Percentiles rank a stretch among this genome's conserved stretches.
Conservation (phyloP, 64 coral and sea anemone species). For the Astreopora myriophthalma region DNA sequence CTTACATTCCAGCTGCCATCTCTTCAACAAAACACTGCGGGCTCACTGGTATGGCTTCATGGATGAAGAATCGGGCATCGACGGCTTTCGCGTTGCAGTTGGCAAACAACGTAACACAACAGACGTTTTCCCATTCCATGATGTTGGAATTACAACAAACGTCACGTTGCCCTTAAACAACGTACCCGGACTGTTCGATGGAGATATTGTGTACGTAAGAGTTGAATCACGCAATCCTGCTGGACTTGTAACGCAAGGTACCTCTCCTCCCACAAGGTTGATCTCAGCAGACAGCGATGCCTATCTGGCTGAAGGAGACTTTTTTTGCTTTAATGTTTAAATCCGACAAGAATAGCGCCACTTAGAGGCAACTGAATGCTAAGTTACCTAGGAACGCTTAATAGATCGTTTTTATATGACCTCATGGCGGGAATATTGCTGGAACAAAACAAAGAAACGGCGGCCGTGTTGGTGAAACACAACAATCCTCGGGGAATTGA, state of each 20-base stretch:
- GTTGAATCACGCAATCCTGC: slow-evolving; percentile 76
- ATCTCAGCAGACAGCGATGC: slow-evolving; percentile 64
- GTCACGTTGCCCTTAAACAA: slow-evolving; percentile 51
- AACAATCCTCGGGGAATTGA: no score
- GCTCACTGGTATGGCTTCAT: slow-evolving; percentile 83
- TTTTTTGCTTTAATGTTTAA: slow-evolving; percentile 73
- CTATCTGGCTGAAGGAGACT: slow-evolving; percentile 82
- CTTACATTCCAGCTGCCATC: slow-evolving; percentile 87
- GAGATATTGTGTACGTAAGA: slow-evolving; percentile 75
- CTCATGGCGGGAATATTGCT: no score
- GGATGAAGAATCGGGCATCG: slow-evolving; percentile 79
- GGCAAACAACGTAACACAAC: slow-evolving; percentile 52
- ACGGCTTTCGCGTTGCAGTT: slow-evolving; percentile 69
- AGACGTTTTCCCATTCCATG: slow-evolving; percentile 62
- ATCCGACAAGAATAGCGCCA: not conserved
- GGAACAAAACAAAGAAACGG: no score
- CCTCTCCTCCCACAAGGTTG: slow-evolving; percentile 83
- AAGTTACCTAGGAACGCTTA: no score
- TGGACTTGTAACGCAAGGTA: slow-evolving; percentile 52
- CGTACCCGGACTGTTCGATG: slow-evolving; percentile 14
- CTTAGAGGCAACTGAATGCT: no score
- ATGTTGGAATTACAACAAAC: slow-evolving; percentile 62
- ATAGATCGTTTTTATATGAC: no score
- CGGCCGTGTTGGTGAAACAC: no score
- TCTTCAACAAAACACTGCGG: slow-evolving; percentile 85